Conservation (phyloP, 2,888 invertebrate species). For the Stenichneumon culpator region DNA sequence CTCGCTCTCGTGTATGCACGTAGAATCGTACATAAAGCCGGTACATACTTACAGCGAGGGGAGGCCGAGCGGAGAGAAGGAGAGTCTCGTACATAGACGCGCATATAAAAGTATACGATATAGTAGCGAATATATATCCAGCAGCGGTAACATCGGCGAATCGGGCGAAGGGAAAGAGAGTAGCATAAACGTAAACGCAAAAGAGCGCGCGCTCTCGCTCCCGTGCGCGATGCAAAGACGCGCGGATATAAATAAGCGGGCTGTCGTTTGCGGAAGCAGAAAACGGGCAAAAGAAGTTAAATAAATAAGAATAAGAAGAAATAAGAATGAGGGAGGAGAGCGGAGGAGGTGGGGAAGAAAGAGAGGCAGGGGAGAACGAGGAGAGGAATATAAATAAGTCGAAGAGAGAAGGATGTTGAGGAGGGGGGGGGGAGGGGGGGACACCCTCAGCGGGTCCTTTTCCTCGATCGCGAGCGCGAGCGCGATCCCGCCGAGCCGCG, state of each 20-base stretch:
- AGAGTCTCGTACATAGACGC: conserved; percentile 12
- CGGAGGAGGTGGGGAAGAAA: conserved; percentile 72
- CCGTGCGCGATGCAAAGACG: conserved; percentile 83
- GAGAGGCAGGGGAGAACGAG: conserved; percentile 42
- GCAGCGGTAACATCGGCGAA: conserved; percentile 26
- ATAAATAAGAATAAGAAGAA: conserved; percentile 80
- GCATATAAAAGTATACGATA: neutral
- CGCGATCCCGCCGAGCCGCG: conserved; percentile 12
- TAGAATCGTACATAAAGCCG: conserved; percentile 5
- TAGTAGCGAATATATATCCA: conserved; percentile 21
- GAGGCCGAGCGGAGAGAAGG: neutral
- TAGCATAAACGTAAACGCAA: conserved; percentile 69
- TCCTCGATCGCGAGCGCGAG: conserved; percentile 4
- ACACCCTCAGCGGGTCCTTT: conserved; percentile 52
- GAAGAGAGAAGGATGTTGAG: conserved; percentile 47
- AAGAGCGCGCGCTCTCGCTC: conserved; percentile 75
- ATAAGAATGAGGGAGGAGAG: conserved; percentile 75
- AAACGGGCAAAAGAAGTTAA: conserved; percentile 84
- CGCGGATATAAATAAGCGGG: conserved; percentile 85
- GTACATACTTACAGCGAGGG: conserved; percentile 20
- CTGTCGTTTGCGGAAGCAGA: conserved; percentile 85
- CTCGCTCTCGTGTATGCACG: conserved; percentile 1
- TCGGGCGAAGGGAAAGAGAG: conserved; percentile 18
- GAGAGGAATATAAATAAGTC: conserved; percentile 55
- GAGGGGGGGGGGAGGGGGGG: conserved; percentile 43